These are phyloP conservation scores for Paradoxurus hermaphroditus DNA, from an alignment of 2,113 vertebrate species.

Conservation along the genomic window DNA sequence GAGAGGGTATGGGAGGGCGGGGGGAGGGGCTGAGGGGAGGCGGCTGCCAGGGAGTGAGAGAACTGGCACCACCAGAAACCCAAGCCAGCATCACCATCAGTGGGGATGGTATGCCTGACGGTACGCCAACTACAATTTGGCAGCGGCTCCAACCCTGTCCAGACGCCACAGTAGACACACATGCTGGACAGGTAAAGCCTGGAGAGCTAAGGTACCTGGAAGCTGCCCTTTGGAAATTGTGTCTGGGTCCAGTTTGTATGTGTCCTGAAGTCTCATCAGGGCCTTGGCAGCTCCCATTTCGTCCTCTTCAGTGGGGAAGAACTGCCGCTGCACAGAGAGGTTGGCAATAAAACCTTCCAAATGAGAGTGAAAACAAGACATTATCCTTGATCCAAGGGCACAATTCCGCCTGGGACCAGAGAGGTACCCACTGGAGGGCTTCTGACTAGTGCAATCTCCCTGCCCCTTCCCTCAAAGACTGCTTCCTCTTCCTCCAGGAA, in stretches of 20 bases:
- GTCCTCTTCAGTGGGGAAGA: slow-evolving; percentile 95
- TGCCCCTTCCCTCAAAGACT: background rate
- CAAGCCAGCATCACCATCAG: background rate
- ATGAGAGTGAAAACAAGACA: slow-evolving; percentile 25
- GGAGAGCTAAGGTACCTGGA: slow-evolving; percentile 84
- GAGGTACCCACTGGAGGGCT: background rate
- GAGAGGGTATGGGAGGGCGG: background rate
- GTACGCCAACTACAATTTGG: no score
- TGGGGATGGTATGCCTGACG: background rate
- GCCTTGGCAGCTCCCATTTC: slow-evolving; percentile 95
- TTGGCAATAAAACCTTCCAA: slow-evolving; percentile 94
- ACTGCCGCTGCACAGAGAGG: slow-evolving; percentile 93
- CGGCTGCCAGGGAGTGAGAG: background rate
- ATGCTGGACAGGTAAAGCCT: background rate
- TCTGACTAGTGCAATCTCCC: background rate
- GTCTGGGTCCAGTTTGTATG: slow-evolving; percentile 94
- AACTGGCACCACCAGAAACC: background rate
- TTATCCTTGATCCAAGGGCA: background rate
- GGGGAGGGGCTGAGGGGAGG: background rate
- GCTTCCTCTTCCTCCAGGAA: background rate
- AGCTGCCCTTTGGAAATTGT: slow-evolving; percentile 92
- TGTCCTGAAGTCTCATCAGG: slow-evolving; percentile 98
- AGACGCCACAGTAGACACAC: rapidly evolving
- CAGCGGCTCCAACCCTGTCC: background rate
- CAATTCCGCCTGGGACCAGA: background rate